A percentile compares a stretch with the other conserved stretches of the same genome.
phyloP scores from a whole-genome alignment of 37 sponge, comb jelly and placozoan genomes.

The Agelas oroides region DNA sequence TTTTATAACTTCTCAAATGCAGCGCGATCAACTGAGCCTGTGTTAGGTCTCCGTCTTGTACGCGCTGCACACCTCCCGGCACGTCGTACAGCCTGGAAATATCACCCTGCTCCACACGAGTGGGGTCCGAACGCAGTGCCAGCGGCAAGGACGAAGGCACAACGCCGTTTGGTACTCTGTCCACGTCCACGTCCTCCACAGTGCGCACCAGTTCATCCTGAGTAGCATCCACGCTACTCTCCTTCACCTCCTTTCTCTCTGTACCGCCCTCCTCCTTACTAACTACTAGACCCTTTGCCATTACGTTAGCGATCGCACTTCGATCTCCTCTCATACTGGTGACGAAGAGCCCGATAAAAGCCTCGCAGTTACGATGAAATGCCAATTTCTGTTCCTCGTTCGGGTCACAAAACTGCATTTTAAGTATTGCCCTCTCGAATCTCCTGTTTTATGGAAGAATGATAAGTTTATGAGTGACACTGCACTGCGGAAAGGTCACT shows the following conservation, averaged over 20 bases:
- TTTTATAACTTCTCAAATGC: slow-evolving; percentile 38
- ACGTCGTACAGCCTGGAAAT: slow-evolving; percentile 10
- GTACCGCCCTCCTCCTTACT: neutral
- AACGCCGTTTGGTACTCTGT: neutral
- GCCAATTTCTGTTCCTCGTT: neutral
- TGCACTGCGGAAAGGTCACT: no score
- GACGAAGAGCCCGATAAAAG: neutral
- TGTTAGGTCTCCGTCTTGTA: slow-evolving; percentile 1
- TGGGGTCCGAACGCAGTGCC: neutral
- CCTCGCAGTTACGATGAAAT: neutral
- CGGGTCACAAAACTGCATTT: neutral
- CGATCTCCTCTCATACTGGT: neutral
- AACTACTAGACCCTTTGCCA: neutral
- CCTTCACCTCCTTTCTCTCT: neutral
- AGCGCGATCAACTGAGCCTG: slow-evolving; percentile 9
- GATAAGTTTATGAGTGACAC: no score
- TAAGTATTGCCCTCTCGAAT: no score
- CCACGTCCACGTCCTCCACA: no score
- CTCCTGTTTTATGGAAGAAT: no score
- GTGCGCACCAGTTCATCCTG: neutral
- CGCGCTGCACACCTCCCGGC: neutral
- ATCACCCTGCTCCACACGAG: neutral
- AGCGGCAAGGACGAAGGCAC: slow-evolving; percentile 21
- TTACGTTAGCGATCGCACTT: neutral
- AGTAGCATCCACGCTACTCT: neutral